Base-by-base conservation (phyloP, 2,797 vertebrate species). In the Garrulus glandarius region DNA sequence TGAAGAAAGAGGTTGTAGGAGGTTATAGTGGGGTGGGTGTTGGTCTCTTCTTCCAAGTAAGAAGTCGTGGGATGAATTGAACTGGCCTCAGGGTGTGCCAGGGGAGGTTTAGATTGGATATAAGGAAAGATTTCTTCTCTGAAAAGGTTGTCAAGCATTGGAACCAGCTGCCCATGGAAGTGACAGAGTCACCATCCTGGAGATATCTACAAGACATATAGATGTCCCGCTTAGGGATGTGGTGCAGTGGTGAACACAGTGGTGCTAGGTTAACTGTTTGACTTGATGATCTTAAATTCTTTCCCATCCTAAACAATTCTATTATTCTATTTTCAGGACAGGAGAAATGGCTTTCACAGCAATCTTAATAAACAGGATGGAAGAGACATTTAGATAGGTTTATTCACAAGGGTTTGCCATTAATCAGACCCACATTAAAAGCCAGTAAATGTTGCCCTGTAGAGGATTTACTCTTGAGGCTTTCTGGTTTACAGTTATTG, bases 211-310 rank as follows among this genome's bases (percentile, higher is more conserved):
- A 17, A 29, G n/a, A 21, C 23, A 21, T 7, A 9, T 4, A 5
- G 23, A 21, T 24, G 19, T 14, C 5, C 1, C 0, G 0, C 16
- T 44, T 21, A 44, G 23, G 37, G 18, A 10, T 8, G n/a, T 24
- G 32, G 32, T 6, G 43, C 44, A 29, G 23, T 23, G 64, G 15
- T 70, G 27, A 43, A 19, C 36, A 49, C 26, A 19, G 43, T 27
- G n/a, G 23, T 57, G 29, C 17, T 26, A 21, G 5, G 3, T 46
- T 53, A n/a, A 29, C 23, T 6, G 4, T 20, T 60, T 37, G 30
- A 47, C 64, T 60, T 21, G 14, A 37, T 19, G 8, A 26, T 41
- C 34, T 41, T 22, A 34, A 53, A 55, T 26, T 18, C 39, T 53
- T 61, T 47, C 11, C 17, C 34, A 69, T 34, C 14, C 47, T 41